A percentile compares a stretch with the other conserved stretches of the same genome.
Evolutionary conservation across 2,797 vertebrate genomes (phyloP).

Genomic region (Diplodus sargus): DNA sequence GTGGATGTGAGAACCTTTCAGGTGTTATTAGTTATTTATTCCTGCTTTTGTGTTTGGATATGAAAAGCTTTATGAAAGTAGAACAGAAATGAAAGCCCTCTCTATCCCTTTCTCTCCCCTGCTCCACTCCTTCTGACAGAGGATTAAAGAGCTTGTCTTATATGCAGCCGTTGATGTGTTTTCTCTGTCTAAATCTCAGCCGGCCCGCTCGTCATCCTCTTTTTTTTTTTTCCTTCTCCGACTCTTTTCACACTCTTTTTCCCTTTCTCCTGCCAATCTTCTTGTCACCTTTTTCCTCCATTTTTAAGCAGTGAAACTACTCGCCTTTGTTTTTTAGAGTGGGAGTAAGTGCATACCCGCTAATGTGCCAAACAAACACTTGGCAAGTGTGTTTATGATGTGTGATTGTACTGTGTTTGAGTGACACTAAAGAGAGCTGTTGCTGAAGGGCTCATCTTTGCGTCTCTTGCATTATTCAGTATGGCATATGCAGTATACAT

Average conservation of each 20-base stretch:
- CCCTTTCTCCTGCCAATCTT: conserved; percentile 37
- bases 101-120: conserved; percentile 3
- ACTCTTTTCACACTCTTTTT: conserved; percentile 4
- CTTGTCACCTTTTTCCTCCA: conserved; percentile 26
- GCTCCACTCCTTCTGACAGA: conserved; percentile 38
- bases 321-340: conserved; percentile 50
- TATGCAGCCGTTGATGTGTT: not conserved
- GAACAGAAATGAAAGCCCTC: conserved; percentile 25
- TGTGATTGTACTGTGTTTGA: conserved; percentile 10
- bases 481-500: not conserved
- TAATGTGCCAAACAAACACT: conserved; percentile 13
- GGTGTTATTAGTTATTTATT: conserved; percentile 25
- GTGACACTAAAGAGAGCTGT: conserved; percentile 45
- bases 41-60: conserved; percentile 21
- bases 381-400: conserved; percentile 38
- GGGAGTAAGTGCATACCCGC: conserved; percentile 28
- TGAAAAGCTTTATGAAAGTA: conserved; percentile 33
- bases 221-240: not conserved
- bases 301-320: conserved; percentile 16
- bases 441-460: conserved; percentile 44
- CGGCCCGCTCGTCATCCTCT: conserved; percentile 12
- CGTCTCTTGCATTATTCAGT: conserved; percentile 27
- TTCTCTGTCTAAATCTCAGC: conserved; percentile 35
- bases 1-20: conserved; percentile 20
- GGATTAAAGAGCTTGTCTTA: conserved; percentile 53